Conservation (phyloP, 1,140 invertebrate species). For the Zaprionus africanus region DNA sequence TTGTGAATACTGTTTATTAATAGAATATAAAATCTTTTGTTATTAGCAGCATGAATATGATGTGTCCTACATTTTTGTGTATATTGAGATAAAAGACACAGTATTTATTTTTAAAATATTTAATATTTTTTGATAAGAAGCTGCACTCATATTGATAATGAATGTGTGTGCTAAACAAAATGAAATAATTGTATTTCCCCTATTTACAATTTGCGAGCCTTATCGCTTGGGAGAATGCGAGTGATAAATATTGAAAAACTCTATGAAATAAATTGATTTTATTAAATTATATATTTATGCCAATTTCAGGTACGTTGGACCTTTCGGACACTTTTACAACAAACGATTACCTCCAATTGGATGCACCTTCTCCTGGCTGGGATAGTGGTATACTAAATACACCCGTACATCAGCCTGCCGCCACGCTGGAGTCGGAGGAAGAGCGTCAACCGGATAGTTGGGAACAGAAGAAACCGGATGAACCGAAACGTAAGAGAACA, state of each 20-base stretch:
- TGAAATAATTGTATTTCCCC: background rate
- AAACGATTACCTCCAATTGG: background rate
- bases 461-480: background rate
- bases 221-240: background rate
- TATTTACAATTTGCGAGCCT: background rate
- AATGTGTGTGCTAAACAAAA: background rate
- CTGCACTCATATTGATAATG: background rate
- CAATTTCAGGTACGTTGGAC: slow-evolving; percentile 25
- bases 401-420: slow-evolving; percentile 49
- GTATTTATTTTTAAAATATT: background rate
- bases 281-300: no score
- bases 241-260: background rate
- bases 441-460: no score
- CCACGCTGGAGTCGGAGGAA: slow-evolving; percentile 9
- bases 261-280: background rate
- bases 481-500: slow-evolving; percentile 26
- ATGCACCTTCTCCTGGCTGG: slow-evolving; percentile 6
- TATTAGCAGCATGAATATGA: no score
- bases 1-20: no score
- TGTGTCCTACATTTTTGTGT: no score
- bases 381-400: slow-evolving; percentile 58
- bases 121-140: background rate
- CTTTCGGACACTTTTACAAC: slow-evolving; percentile 16
- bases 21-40: background rate
- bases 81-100: no score